Evolutionary conservation across 1,140 invertebrate species (phyloP).

Genomic region (Caenorhabditis brenneri): DNA sequence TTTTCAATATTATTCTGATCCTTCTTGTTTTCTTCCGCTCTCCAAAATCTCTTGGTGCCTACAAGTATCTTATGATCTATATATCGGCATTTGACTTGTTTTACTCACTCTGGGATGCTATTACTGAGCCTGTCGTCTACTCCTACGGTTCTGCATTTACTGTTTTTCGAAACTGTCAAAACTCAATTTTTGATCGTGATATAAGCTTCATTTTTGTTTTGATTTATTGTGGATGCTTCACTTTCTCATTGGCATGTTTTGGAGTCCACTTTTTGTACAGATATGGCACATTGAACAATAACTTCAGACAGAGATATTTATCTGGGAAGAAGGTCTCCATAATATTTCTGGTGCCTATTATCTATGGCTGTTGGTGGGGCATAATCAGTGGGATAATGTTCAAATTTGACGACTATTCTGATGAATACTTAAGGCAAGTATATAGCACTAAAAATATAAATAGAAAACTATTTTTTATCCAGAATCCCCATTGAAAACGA

Average conservation of each 20-base stretch:
- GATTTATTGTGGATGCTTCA: not conserved
- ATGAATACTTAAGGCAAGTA: not conserved
- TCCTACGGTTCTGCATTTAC: not conserved
- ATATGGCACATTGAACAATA: not conserved
- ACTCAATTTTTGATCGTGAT: not conserved
- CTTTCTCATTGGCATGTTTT: constrained; percentile 8
- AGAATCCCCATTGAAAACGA: not conserved
- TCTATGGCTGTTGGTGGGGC: not conserved
- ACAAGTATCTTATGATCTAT: constrained; percentile 13
- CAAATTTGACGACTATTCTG: not conserved
- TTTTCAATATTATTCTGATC: not conserved
- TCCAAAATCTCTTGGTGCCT: not conserved
- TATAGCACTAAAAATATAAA: not conserved
- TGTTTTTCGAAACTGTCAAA: not conserved
- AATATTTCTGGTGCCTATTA: not conserved
- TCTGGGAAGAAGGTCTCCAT: not conserved
- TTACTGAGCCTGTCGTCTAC: not conserved
- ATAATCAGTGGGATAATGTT: not conserved
- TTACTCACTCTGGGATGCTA: not conserved
- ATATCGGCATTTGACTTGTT: not conserved
- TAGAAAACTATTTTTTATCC: not conserved
- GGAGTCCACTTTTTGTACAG: not conserved
- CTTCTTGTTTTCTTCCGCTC: not conserved
- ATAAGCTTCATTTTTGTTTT: not conserved
- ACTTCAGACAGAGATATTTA: not conserved